Conservation (phyloP, 2,888 invertebrate genomes). For the Emmelina monodactyla region DNA sequence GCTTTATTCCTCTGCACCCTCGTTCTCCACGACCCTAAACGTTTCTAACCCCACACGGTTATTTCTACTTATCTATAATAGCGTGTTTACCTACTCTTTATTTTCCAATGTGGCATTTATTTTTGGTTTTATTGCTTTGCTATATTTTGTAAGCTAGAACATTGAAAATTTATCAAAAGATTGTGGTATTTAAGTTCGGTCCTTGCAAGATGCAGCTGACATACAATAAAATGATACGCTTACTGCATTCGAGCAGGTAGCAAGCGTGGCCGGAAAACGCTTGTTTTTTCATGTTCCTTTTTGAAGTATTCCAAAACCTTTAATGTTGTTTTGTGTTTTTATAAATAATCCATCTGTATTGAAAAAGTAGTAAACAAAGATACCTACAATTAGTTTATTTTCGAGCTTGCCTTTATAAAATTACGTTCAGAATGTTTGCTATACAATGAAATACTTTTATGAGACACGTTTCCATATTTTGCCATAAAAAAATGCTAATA, state of each 20-base stretch:
- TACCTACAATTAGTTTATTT: too few species aligned
- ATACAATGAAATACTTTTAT: too few species aligned
- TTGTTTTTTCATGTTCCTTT: conserved; percentile 17
- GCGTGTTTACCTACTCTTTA: conserved; percentile 1
- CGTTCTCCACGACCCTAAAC: conserved; percentile 43
- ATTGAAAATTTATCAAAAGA: not conserved
- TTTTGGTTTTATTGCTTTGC: not conserved
- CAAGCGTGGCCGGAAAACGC: conserved; percentile 42
- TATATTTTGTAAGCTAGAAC: not conserved
- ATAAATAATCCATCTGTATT: too few species aligned
- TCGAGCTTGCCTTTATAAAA: too few species aligned
- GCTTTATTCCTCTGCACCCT: conserved; percentile 50
- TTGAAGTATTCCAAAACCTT: conserved; percentile 9
- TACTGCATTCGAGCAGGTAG: conserved; percentile 43
- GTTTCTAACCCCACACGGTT: conserved; percentile 30
- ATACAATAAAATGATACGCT: conserved; percentile 23
- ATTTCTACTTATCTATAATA: conserved; percentile 23
- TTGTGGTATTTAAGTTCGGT: conserved; percentile 4
- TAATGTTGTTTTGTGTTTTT: not conserved
- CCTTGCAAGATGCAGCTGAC: conserved; percentile 11
- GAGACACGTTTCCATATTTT: too few species aligned
- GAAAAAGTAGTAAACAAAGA: too few species aligned
- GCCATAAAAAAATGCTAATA: too few species aligned
- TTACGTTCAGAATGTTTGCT: too few species aligned
- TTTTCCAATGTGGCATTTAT: not conserved